Evolutionary conservation across 2,797 vertebrate genomes (phyloP).

Genomic region (Myotis vivesi): DNA sequence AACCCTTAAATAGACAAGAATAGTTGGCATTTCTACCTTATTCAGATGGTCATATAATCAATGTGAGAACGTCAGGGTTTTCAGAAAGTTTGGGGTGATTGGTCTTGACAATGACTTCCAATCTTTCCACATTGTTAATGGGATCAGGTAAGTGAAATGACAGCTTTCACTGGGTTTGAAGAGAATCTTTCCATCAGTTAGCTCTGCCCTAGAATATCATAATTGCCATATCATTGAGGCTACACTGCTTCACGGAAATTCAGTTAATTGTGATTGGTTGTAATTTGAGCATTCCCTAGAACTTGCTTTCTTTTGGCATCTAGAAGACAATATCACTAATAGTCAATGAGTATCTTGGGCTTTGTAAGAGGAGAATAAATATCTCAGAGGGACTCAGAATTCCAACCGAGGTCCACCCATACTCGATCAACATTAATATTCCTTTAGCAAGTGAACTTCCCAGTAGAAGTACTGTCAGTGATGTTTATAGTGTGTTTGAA

Average conservation of each 20-base stretch:
- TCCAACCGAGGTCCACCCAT: background rate
- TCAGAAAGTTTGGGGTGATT: constrained; percentile 60
- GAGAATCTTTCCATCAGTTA: constrained; percentile 53
- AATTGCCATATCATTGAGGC: constrained; percentile 55
- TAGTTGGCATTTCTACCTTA: background rate
- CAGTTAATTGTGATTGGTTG: constrained; percentile 63
- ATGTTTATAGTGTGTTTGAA: background rate
- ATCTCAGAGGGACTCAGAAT: background rate
- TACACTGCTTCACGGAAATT: constrained; percentile 50
- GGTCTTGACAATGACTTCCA: constrained; percentile 66
- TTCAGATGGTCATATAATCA: background rate
- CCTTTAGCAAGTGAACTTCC: background rate
- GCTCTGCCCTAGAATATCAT: constrained; percentile 47
- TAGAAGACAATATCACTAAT: background rate
- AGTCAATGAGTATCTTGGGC: background rate
- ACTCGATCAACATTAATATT: background rate
- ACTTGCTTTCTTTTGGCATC: constrained; percentile 43
- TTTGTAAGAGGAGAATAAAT: constrained; percentile 26
- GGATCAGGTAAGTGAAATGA: constrained; percentile 61
- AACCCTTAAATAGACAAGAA: background rate
- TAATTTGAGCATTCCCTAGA: constrained; percentile 53
- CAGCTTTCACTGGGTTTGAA: constrained; percentile 53
- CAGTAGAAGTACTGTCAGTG: background rate
- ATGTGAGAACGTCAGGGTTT: constrained; percentile 46
- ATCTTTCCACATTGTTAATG: constrained; percentile 60